Percentiles rank a stretch among this genome's conserved stretches.
These are phyloP conservation scores for Tachyglossus aculeatus DNA, from an alignment of 2,797 vertebrate species.

Conservation along the genomic window DNA sequence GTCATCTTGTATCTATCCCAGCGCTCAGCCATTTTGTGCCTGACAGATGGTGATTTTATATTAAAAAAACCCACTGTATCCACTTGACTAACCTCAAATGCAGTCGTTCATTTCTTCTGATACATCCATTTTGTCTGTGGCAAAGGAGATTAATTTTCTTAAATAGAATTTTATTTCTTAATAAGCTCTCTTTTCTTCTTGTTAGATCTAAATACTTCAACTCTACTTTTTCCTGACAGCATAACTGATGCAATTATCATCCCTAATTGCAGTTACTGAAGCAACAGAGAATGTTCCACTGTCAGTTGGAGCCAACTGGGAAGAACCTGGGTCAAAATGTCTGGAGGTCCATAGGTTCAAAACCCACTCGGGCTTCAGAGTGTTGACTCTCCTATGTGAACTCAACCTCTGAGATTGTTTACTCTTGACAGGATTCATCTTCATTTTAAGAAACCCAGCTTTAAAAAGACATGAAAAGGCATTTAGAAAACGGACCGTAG, in stretches of 20 bases:
- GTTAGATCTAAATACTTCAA: conserved; percentile 20
- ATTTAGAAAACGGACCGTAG: too few relatives aligned
- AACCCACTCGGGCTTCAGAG: conserved; percentile 11
- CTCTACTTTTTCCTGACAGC: conserved; percentile 26
- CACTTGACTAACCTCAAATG: background rate
- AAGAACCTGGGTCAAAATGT: conserved; percentile 8
- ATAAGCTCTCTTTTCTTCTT: conserved; percentile 21
- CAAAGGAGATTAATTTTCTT: conserved; percentile 33
- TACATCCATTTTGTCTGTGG: background rate
- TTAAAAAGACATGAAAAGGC: too few relatives aligned
- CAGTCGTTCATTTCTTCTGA: conserved; percentile 8
- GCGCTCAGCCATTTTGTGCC: too few relatives aligned
- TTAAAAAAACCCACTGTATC: too few relatives aligned
- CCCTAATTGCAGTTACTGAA: conserved; percentile 32
- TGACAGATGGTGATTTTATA: too few relatives aligned
- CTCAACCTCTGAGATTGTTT: background rate
- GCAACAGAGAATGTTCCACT: background rate
- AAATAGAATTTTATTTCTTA: conserved; percentile 22
- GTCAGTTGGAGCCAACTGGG: conserved; percentile 9
- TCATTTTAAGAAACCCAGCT: background rate
- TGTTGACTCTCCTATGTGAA: background rate
- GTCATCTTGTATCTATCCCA: too few relatives aligned
- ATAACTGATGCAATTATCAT: conserved; percentile 40
- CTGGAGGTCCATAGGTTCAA: background rate
- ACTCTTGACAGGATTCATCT: conserved; percentile 19